phyloP scores from a whole-genome alignment of 1,140 invertebrate species.

The Drosophila trapezifrons region DNA sequence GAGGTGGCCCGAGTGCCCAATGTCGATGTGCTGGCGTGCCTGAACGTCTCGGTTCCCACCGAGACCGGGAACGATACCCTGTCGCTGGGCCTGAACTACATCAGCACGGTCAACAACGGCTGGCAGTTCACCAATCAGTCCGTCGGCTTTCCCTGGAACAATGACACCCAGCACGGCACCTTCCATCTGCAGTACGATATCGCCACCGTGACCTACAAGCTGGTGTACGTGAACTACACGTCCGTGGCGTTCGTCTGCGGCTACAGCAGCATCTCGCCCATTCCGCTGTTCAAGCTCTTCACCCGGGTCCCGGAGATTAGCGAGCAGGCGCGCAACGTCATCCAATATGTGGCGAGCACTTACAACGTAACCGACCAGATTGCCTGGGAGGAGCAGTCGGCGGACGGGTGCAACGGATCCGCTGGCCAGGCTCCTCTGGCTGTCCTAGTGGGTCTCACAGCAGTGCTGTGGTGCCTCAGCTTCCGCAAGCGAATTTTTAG shows the following conservation, averaged over 20 bases:
- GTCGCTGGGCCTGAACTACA: conserved; percentile 36
- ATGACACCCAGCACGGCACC: conserved; percentile 23
- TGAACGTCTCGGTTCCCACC: conserved; percentile 44
- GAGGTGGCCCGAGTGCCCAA: conserved; percentile 45
- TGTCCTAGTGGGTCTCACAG: background rate
- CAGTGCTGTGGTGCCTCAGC: conserved; percentile 6
- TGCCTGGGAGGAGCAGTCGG: conserved; percentile 53
- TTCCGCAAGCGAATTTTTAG: background rate
- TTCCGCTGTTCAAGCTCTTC: conserved; percentile 57
- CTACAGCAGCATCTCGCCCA: conserved; percentile 37
- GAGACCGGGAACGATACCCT: conserved; percentile 5
- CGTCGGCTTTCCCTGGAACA: conserved; percentile 44
- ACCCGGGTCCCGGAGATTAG: conserved; percentile 30
- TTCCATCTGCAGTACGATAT: conserved; percentile 36
- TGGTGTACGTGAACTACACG: conserved; percentile 25
- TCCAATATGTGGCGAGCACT: background rate
- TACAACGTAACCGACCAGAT: conserved; percentile 5
- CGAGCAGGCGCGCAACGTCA: background rate
- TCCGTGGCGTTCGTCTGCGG: conserved; percentile 46
- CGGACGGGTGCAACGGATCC: conserved; percentile 48
- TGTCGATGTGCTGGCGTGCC: conserved; percentile 29
- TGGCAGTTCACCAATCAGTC: conserved; percentile 17
- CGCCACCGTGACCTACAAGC: conserved; percentile 49
- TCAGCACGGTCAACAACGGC: conserved; percentile 13
- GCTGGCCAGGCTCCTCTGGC: background rate